Evolutionary conservation across 2,888 invertebrate species (phyloP), one percentile per base, ranked within the genome.

Genomic region (Sicus ferrugineus): DNA sequence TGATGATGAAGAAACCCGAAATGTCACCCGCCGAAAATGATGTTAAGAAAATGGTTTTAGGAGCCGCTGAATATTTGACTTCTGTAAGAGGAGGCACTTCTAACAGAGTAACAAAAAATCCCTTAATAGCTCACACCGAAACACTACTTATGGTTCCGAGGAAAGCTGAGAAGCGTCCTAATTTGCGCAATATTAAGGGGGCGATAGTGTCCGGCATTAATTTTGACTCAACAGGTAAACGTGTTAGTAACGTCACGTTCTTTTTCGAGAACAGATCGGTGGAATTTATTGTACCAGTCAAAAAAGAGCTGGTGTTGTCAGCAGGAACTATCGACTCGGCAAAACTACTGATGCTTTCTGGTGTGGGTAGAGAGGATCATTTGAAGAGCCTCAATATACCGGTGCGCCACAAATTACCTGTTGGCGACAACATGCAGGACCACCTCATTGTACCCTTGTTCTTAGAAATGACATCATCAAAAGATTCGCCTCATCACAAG

Each of bases 371-470:
- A 0, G 56, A 67, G 30, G 23, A 72, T 0, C 75, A 77, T 38
- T 66, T 81, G 1, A 50, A 72, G 23, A 64, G 74, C 23, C 21
- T 77, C 0, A 68, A 73, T 0, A 78, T 81, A 26, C 74, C 77
- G 0, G 62, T 79, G 0, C 21, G 79, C 0, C 70, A 76, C 11
- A 69, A 78, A 59, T 67, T 81, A 4, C 70, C 69, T 0, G 92
- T 93, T 0, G 92, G 92, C 2, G 87, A 90, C 74, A 92, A 94
- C 79, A 86, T 95, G 1, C 93, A 94, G 82, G 94, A 95, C 79
- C 94, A 95, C 80, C 89, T 92, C 23, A 89, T 90, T 0, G 87
- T 90, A 1, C 78, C 79, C 3, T 5, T 84, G 0, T 76, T 80
- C 21, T 52, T 82, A 14, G 74, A 79, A 23, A 83, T 89, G 74